Evolutionary conservation across 1,140 invertebrate genomes (phyloP).

Genomic region (Steinernema khuongi): DNA sequence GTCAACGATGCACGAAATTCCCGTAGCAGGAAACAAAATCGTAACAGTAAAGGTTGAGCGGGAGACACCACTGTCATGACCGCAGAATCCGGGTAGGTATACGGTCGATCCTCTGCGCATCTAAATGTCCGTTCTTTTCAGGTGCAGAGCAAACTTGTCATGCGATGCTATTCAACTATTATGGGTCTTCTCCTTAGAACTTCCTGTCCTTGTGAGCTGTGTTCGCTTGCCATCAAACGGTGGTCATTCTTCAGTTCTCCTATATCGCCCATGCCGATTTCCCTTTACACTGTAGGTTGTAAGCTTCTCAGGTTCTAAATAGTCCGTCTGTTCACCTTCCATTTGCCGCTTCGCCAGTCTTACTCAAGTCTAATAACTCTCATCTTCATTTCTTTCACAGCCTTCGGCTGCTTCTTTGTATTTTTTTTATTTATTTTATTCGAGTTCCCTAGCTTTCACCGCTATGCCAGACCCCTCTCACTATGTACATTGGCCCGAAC

Average conservation of each 20-base stretch:
- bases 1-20: not conserved
- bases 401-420: not conserved
- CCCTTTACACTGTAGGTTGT: not conserved
- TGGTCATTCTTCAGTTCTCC: not conserved
- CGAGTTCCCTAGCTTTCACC: not conserved
- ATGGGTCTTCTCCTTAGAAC: not conserved
- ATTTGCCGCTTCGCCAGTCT: not conserved
- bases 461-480: not conserved
- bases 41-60: constrained; percentile 14
- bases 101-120: not conserved
- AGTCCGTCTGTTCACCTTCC: not conserved
- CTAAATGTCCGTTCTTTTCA: not conserved
- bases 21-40: constrained; percentile 9
- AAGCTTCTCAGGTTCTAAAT: not conserved
- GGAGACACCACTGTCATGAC: constrained; percentile 3
- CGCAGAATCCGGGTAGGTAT: not conserved
- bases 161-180: constrained; percentile 9
- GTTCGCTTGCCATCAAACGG: not conserved
- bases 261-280: not conserved
- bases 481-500: not conserved
- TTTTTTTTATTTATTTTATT: not conserved
- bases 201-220: not conserved
- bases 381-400: not conserved
- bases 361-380: not conserved
- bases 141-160: constrained; percentile 10